phyloP scores from a whole-genome alignment of 2,113 vertebrate genomes.

The Tetrao urogallus region DNA sequence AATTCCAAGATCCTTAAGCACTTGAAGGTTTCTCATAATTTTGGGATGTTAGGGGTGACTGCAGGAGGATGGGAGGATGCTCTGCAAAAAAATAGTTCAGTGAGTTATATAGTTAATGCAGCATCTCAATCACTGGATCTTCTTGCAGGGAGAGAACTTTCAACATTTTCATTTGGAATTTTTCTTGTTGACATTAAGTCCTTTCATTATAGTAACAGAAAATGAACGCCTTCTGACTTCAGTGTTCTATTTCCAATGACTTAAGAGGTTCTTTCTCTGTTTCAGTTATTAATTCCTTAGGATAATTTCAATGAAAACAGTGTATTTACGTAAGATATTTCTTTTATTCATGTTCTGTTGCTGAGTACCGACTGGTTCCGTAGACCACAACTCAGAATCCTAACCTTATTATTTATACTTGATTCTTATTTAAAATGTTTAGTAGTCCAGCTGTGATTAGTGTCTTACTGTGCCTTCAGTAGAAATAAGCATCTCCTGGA shows the following conservation, averaged over 20 bases:
- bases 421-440: not conserved
- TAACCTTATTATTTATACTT: not conserved
- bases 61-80: not conserved
- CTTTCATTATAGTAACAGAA: not conserved
- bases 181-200: not conserved
- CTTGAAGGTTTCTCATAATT: not conserved
- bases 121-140: not conserved
- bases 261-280: not conserved
- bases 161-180: not conserved
- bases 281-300: not conserved
- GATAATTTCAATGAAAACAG: not conserved
- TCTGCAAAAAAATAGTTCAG: not conserved
- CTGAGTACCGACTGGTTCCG: not conserved
- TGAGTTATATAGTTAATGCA: not conserved
- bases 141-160: not conserved
- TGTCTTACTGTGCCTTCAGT: not conserved
- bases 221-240: not conserved
- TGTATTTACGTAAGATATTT: not conserved
- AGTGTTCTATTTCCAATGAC: not conserved
- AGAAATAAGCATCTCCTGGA: not conserved
- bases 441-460: no score
- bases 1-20: not conserved
- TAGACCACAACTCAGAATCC: not conserved
- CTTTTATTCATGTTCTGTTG: not conserved
- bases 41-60: not conserved